Base-by-base conservation (phyloP, 2,797 vertebrate species). In the Bufotes viridis region DNA sequence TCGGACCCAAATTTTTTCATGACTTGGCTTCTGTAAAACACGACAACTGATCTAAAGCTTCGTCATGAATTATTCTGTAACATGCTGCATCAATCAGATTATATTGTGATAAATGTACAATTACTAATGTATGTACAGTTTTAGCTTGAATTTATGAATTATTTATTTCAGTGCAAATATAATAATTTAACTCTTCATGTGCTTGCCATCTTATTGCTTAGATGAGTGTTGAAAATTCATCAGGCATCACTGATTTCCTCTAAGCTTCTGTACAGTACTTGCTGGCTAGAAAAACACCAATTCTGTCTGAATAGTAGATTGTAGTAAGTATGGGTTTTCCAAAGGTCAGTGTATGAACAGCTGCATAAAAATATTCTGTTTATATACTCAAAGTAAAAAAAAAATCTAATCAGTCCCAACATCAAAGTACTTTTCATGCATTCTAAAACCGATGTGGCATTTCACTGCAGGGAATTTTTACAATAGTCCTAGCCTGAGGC, bases 81-180 rank as follows among this genome's bases (percentile, higher is more conserved):
- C 74, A 80, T 74, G 79, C 65, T 13, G 55, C 82, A 80, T 88
- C 82, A 88, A 88, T 70, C 72, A 84, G 76, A 88, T 88, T 84
- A 84, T 74, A 88, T 84, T 88, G 82, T 88, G 87, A 88, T 88
- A 88, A 88, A 88, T 84, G 82, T 80, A 84, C 82, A 74, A 88
- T 88, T 88, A 84, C 82, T 80, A 88, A 88, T 84, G 75, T 84
- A 80, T 88, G 80, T 88, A 84, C 87, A 84, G 61, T 88, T 88
- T 84, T 84, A 74, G 84, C 82, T 84, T 61, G 82, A 65, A 63
- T 65, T 79, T 80, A 79, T 88, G 81, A 88, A 88, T 88, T 83
- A 88, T 88, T 69, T 78, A 88, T 88, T 70, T 55, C 63, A 58
- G 60, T 60, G 49, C 61, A 88, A 84, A 84, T 88, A 60, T 63